Evolutionary conservation across 2,888 invertebrate genomes (phyloP).

Genomic region (Sepiola atlantica): DNA sequence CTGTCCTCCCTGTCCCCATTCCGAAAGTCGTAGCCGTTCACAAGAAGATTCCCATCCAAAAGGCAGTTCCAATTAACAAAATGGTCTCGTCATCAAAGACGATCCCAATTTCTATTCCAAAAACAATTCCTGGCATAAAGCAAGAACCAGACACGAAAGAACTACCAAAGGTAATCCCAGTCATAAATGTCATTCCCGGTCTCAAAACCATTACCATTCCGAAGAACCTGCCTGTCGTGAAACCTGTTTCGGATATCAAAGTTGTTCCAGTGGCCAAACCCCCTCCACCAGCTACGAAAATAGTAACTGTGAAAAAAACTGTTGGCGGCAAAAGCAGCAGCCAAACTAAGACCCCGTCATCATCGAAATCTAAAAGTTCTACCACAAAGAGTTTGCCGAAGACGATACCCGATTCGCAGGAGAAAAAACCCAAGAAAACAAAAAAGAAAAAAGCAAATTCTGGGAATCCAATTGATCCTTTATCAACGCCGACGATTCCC

Average conservation of each 20-base stretch:
- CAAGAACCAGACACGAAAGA: conserved; percentile 33
- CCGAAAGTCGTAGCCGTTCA: not conserved
- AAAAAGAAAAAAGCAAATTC: conserved; percentile 82
- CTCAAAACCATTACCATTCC: conserved; percentile 34
- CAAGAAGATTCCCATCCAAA: not conserved
- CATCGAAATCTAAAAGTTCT: conserved; percentile 13
- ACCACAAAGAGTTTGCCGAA: not conserved
- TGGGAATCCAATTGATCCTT: not conserved
- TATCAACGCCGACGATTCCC: not conserved
- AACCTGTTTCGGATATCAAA: not conserved
- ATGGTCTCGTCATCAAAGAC: not conserved
- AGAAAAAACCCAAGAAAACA: conserved; percentile 78
- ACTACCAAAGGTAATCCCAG: not conserved
- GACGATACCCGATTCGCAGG: not conserved
- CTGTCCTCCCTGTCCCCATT: not conserved
- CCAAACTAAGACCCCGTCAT: not conserved
- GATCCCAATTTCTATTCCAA: not conserved
- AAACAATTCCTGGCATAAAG: conserved; percentile 36
- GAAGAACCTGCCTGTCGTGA: not conserved
- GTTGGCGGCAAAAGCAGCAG: not conserved
- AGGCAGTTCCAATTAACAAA: not conserved
- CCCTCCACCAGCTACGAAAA: not conserved
- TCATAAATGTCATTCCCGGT: not conserved
- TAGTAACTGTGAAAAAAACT: conserved; percentile 17
- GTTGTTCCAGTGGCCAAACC: conserved; percentile 32